Conservation (phyloP, 2,888 invertebrate genomes). For the Himalopsyche kuldschensis region DNA sequence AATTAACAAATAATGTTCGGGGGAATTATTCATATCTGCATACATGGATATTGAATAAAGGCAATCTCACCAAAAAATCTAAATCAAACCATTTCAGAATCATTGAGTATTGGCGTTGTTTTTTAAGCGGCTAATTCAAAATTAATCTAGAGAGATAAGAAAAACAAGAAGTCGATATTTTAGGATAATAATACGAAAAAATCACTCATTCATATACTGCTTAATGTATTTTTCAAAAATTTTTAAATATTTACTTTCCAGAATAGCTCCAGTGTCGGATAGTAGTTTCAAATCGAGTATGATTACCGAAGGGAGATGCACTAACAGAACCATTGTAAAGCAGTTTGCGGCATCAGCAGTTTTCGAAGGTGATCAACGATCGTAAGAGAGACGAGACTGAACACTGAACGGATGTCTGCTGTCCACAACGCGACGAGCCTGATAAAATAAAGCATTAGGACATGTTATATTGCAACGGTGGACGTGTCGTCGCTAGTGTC, state of each 20-base stretch:
- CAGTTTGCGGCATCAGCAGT: constrained; percentile 14
- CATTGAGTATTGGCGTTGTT: too few relatives aligned
- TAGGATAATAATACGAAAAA: too few relatives aligned
- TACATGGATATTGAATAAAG: too few relatives aligned
- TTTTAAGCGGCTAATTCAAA: too few relatives aligned
- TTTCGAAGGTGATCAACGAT: constrained; percentile 12
- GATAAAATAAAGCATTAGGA: not conserved
- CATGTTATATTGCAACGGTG: not conserved
- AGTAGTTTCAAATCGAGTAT: not conserved
- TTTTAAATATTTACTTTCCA: not conserved
- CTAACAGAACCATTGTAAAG: constrained; percentile 21
- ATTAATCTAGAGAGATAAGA: too few relatives aligned
- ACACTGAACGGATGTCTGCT: not conserved
- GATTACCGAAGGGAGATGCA: not conserved
- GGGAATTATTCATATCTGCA: too few relatives aligned
- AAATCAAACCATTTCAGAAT: too few relatives aligned
- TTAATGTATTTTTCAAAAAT: too few relatives aligned
- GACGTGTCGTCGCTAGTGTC: not conserved
- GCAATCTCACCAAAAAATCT: too few relatives aligned
- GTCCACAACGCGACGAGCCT: not conserved
- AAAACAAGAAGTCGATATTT: too few relatives aligned
- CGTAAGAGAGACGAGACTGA: not conserved
- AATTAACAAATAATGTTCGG: too few relatives aligned
- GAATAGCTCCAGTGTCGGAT: not conserved
- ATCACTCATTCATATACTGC: too few relatives aligned